These are phyloP conservation scores for Hemiscyllium ocellatum DNA, from an alignment of 2,113 vertebrate species.

Conservation along the genomic window DNA sequence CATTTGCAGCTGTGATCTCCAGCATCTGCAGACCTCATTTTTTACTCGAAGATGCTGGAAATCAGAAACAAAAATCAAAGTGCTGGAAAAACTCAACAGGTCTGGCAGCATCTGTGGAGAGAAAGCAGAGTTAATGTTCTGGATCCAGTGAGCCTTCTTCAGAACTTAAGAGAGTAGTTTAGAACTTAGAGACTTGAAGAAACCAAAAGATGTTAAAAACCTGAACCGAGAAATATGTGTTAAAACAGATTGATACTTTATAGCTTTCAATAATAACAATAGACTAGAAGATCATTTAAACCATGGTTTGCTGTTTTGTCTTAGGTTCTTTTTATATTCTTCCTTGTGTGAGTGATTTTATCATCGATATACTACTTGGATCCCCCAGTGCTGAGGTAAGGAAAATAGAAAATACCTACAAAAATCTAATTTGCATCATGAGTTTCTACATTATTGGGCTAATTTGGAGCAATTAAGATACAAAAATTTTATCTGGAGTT, in stretches of 20 bases:
- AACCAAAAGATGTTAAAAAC: background rate
- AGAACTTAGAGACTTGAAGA: background rate
- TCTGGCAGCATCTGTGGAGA: too few relatives aligned
- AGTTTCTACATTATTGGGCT: background rate
- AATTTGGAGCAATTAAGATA: background rate
- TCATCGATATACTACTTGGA: conserved; percentile 91
- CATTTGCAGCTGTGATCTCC: too few relatives aligned
- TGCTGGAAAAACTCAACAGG: too few relatives aligned
- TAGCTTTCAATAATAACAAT: background rate
- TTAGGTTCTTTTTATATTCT: conserved; percentile 90
- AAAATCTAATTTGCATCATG: background rate
- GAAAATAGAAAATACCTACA: background rate
- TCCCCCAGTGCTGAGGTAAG: conserved; percentile 91
- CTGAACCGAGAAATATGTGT: background rate
- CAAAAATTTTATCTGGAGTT: background rate
- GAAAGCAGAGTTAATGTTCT: too few relatives aligned
- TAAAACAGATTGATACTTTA: background rate
- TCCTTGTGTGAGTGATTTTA: conserved; percentile 89
- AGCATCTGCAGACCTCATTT: too few relatives aligned
- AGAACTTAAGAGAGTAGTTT: too few relatives aligned
- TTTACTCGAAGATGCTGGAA: too few relatives aligned
- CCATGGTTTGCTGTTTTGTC: conserved; percentile 39
- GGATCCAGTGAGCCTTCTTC: too few relatives aligned
- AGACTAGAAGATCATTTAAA: background rate
- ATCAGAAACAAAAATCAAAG: too few relatives aligned